Evolutionary conservation across 2,797 vertebrate species (phyloP).

Genomic region (Poeciliopsis paucimaculata): DNA sequence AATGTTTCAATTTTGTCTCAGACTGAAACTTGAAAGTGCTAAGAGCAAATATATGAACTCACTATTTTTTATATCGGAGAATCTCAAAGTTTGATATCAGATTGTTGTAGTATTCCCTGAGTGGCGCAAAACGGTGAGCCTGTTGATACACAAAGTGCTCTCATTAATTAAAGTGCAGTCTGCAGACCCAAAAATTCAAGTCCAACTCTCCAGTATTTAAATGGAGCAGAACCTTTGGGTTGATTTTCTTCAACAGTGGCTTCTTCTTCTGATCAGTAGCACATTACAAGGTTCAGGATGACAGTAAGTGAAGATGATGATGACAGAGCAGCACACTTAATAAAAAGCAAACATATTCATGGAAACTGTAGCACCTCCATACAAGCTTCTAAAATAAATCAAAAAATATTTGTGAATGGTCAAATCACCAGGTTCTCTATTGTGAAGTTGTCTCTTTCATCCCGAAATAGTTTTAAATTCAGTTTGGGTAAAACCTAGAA

Average conservation of each 20-base stretch:
- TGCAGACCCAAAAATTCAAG: too few species aligned
- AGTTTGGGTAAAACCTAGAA: too few species aligned
- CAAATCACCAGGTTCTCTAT: constrained; percentile 16
- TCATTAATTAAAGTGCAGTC: too few species aligned
- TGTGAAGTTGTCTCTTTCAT: not conserved
- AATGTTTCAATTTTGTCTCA: too few species aligned
- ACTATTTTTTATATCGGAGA: too few species aligned
- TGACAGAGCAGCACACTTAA: not conserved
- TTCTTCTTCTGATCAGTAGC: constrained; percentile 15
- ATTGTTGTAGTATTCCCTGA: constrained; percentile 3
- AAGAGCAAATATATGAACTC: too few species aligned
- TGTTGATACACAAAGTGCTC: too few species aligned
- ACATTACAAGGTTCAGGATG: not conserved
- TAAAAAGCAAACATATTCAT: constrained; percentile 7
- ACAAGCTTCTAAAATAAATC: not conserved
- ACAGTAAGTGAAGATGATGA: constrained; percentile 2
- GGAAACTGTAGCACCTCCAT: not conserved
- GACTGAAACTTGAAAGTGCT: too few species aligned
- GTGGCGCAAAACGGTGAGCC: too few species aligned
- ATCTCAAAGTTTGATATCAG: constrained; percentile 8
- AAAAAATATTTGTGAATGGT: constrained; percentile 2
- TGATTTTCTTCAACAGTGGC: constrained; percentile 18
- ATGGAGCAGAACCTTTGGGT: too few species aligned
- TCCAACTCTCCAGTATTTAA: too few species aligned
- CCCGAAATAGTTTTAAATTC: too few species aligned